Evolutionary conservation across 92 coral and sea anemone species (phyloP), one percentile per base, ranked within the genome.

Genomic region (Phenganax stokvisi): DNA sequence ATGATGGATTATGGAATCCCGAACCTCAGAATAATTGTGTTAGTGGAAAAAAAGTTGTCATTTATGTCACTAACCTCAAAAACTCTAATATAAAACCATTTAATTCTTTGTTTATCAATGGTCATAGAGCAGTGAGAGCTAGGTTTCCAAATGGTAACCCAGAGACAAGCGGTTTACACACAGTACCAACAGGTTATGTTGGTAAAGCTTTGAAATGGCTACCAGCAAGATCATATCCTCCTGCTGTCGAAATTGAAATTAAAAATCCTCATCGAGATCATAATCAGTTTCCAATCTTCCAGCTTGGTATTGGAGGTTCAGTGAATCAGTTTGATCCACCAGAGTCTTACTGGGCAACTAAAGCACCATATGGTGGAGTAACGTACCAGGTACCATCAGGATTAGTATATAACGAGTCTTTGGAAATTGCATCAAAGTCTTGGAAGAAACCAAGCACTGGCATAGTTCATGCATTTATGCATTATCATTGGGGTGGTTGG

Each of bases 401-500:
- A 0, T 66, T 79, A 61, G 83, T 79, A 17, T 79, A 79, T 65
- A 79, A 79, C 17, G 53, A 54, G 31, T 79, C 83, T 12, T 52
- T 79, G 56, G 83, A 79, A 79, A 61, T 79, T 64, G 17, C 83
- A 37, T 17, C 7, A 12, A 12, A 28, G 16, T 12, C 47, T n/a
- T 79, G 83, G 83, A 79, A 79, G 56, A 79, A 37, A 53, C 83
- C 83, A 37, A n/a, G 65, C 30, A 79, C 73, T 2, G 83, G 83
- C 53, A 79, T 66, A 20, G 73, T 79, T 52, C 83, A 79, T 79
- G 74, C 83, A 31, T 66, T 63, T 63, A 79, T 79, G 83, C 83
- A 64, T 79, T 79, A 79, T 62, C 83, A 79, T 29, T 79, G 83
- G 83, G 83, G 83, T 63, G 83, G 83, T 27, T 79, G 83, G 83